These are phyloP conservation scores for Mimumesa dahlbomi DNA, from an alignment of 2,888 invertebrate species.

Conservation along the genomic window DNA sequence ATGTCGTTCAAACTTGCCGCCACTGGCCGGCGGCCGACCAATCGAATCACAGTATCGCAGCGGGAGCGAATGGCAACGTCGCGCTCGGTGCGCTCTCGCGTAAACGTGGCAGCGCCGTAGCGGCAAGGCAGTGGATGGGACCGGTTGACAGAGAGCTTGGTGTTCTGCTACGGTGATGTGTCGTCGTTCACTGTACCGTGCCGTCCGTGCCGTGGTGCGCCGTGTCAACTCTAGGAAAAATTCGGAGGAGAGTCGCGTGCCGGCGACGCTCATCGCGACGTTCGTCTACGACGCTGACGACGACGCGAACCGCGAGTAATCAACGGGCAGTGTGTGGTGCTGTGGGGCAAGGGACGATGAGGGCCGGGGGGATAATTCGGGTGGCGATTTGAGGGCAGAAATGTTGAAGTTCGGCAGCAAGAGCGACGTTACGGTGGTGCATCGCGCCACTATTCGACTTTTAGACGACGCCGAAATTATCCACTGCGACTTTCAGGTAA, in stretches of 20 bases:
- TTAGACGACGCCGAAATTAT: constrained; percentile 95
- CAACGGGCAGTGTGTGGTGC: constrained; percentile 76
- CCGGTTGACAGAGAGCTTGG: constrained; percentile 63
- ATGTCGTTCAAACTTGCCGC: constrained; percentile 26
- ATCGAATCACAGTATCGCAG: not conserved
- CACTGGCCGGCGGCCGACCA: not conserved
- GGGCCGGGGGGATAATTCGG: constrained; percentile 76
- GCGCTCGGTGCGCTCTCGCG: constrained; percentile 16
- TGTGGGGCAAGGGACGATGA: constrained; percentile 76
- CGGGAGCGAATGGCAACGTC: constrained; percentile 53
- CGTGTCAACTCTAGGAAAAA: constrained; percentile 38
- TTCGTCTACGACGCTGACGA: constrained; percentile 32
- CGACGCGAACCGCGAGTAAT: constrained; percentile 51
- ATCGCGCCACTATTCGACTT: constrained; percentile 88
- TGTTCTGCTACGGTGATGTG: constrained; percentile 59
- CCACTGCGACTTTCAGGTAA: constrained; percentile 95
- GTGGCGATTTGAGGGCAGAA: constrained; percentile 79
- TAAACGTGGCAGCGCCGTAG: constrained; percentile 54
- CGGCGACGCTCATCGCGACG: constrained; percentile 17
- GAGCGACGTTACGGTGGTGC: constrained; percentile 81
- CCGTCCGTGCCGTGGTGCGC: constrained; percentile 53
- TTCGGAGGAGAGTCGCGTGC: constrained; percentile 23
- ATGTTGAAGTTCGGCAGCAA: constrained; percentile 82
- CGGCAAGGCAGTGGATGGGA: constrained; percentile 43
- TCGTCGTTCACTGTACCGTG: constrained; percentile 56